Conservation (phyloP, 1,140 invertebrate species). For the Drosophila parvula region DNA sequence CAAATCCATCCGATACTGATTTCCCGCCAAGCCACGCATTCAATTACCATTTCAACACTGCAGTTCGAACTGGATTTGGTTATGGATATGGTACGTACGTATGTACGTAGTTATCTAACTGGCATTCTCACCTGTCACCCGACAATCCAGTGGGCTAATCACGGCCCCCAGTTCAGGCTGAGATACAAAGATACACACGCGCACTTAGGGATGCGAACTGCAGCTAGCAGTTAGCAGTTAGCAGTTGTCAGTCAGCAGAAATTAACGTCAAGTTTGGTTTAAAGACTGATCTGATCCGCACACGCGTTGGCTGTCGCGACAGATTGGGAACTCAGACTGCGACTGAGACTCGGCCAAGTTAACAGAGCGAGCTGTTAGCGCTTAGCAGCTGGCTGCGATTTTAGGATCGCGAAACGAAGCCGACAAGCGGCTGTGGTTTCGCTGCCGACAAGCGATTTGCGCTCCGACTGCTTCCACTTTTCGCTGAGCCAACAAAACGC, state of each 20-base stretch:
- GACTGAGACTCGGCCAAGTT: slow-evolving; percentile 47
- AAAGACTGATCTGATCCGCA: slow-evolving; percentile 57
- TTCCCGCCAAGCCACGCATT: slow-evolving; percentile 45
- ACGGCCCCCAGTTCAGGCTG: slow-evolving; percentile 2
- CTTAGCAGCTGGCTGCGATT: slow-evolving; percentile 28
- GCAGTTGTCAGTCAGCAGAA: slow-evolving; percentile 48
- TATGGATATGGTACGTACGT: slow-evolving; percentile 10
- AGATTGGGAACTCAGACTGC: slow-evolving; percentile 70
- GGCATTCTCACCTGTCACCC: slow-evolving; percentile 35
- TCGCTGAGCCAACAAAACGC: slow-evolving; percentile 64
- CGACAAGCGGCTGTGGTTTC: slow-evolving; percentile 24
- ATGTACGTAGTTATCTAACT: slow-evolving; percentile 1
- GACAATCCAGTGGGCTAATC: slow-evolving; percentile 31
- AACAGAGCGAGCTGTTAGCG: slow-evolving; percentile 11
- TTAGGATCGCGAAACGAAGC: slow-evolving; percentile 31
- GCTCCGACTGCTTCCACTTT: slow-evolving; percentile 55
- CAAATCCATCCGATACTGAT: slow-evolving; percentile 42
- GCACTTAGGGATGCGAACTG: slow-evolving; percentile 4
- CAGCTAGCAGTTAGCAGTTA: slow-evolving; percentile 6
- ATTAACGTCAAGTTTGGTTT: slow-evolving; percentile 54
- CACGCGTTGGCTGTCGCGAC: slow-evolving; percentile 75
- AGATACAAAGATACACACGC: slow-evolving; percentile 22
- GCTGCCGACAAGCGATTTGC: slow-evolving; percentile 25
- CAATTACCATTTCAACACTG: slow-evolving; percentile 51
- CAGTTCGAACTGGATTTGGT: slow-evolving; percentile 29